Conservation (phyloP, 2,113 vertebrate genomes). For the Arenaria interpres region DNA sequence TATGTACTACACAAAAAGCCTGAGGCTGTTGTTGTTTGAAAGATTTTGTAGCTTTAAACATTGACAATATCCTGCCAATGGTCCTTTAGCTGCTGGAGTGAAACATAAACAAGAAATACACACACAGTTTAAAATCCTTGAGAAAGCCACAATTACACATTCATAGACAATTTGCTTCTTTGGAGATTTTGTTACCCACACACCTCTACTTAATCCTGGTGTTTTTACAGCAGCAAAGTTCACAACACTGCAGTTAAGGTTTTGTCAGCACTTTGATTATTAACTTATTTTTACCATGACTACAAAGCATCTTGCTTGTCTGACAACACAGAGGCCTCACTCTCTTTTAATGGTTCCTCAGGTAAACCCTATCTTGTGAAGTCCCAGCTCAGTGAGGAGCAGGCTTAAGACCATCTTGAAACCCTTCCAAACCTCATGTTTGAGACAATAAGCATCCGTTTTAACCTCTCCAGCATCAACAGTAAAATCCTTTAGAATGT, state of each 20-base stretch:
- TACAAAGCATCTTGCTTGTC: constrained; percentile 5
- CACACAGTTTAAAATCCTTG: constrained; percentile 51
- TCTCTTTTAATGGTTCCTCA: not conserved
- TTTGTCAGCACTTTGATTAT: constrained; percentile 57
- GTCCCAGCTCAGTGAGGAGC: not conserved
- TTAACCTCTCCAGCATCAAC: not conserved
- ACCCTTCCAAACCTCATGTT: not conserved
- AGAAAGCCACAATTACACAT: constrained; percentile 67
- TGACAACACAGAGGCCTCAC: not conserved
- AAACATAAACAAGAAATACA: constrained; percentile 63
- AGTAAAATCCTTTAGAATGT: not conserved
- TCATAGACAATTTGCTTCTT: constrained; percentile 54
- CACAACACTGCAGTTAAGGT: not conserved
- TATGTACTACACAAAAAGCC: constrained; percentile 50
- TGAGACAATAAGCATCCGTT: not conserved
- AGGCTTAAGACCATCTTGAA: not conserved
- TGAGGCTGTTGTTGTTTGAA: constrained; percentile 47
- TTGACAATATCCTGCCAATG: constrained; percentile 21
- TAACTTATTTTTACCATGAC: constrained; percentile 30
- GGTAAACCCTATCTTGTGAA: not conserved
- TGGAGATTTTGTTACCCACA: constrained; percentile 60
- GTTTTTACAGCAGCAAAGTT: constrained; percentile 63
- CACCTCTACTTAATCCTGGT: constrained; percentile 16
- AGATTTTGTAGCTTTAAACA: constrained; percentile 54
- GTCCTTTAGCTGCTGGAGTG: constrained; percentile 42